A percentile compares a stretch with the other conserved stretches of the same genome.
Conservation (phyloP, 2,113 vertebrate species). For the Callorhinus ursinus region DNA sequence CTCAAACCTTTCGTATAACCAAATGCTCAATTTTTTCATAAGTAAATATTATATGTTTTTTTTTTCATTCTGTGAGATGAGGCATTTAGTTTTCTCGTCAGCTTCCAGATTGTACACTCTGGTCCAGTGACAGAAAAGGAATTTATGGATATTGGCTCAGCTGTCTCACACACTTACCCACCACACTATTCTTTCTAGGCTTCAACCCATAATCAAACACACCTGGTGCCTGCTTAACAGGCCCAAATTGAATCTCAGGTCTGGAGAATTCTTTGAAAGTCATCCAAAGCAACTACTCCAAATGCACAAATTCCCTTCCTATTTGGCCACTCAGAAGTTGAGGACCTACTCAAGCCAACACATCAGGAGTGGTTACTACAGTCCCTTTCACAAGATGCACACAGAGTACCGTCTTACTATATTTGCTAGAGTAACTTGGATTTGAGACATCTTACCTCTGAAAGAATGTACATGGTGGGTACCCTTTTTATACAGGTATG, state of each 20-base stretch:
- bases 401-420: background rate
- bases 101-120: background rate
- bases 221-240: background rate
- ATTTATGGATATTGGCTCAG: background rate
- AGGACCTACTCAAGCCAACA: background rate
- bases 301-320: background rate
- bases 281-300: background rate
- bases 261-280: background rate
- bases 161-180: background rate
- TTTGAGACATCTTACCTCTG: background rate
- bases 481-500: background rate
- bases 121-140: background rate
- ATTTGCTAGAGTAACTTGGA: background rate
- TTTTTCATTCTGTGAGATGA: slow-evolving; percentile 40
- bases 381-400: background rate
- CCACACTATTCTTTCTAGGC: background rate
- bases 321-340: background rate
- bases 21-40: slow-evolving; percentile 10
- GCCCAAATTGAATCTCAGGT: background rate
- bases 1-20: background rate
- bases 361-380: background rate
- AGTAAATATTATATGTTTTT: background rate
- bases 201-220: background rate
- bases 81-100: background rate
- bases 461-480: background rate